Conservation (phyloP, 92 coral and sea anemone genomes). For the Palythoa caribaeorum region DNA sequence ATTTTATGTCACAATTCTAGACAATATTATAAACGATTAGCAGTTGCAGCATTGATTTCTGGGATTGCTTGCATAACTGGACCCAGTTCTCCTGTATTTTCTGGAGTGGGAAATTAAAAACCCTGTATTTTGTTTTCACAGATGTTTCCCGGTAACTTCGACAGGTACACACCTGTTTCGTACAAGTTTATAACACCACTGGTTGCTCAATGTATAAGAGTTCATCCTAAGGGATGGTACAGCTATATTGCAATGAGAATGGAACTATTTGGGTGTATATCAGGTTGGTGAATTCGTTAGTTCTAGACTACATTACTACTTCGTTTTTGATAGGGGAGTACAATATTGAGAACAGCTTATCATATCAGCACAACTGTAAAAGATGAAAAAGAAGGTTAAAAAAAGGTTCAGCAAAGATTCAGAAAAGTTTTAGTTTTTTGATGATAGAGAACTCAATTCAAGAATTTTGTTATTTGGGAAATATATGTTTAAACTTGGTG, state of each 20-base stretch:
- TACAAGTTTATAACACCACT: slow-evolving; percentile 43
- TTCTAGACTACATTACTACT: not conserved
- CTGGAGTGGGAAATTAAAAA: not conserved
- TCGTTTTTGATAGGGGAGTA: not conserved
- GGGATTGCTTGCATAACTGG: too few species aligned
- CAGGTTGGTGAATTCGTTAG: slow-evolving; percentile 10
- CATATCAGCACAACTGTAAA: too few species aligned
- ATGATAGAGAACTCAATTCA: too few species aligned
- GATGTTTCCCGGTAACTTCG: slow-evolving; percentile 40
- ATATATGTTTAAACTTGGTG: too few species aligned
- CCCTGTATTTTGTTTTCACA: not conserved
- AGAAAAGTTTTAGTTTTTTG: too few species aligned
- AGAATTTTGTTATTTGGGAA: too few species aligned
- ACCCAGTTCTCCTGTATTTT: too few species aligned
- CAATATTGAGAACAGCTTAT: too few species aligned
- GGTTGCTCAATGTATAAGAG: slow-evolving; percentile 18
- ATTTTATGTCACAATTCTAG: too few species aligned
- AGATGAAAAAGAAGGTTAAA: too few species aligned
- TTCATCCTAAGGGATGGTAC: slow-evolving; percentile 45
- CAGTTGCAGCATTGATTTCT: too few species aligned
- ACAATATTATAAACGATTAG: not conserved
- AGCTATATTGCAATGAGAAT: slow-evolving; percentile 27
- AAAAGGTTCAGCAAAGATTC: too few species aligned
- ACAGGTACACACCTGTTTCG: slow-evolving; percentile 39
- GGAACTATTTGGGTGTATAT: slow-evolving; percentile 41